Base-by-base conservation (phyloP, 2,888 invertebrate genomes). In the Chymomyza procnemis region DNA sequence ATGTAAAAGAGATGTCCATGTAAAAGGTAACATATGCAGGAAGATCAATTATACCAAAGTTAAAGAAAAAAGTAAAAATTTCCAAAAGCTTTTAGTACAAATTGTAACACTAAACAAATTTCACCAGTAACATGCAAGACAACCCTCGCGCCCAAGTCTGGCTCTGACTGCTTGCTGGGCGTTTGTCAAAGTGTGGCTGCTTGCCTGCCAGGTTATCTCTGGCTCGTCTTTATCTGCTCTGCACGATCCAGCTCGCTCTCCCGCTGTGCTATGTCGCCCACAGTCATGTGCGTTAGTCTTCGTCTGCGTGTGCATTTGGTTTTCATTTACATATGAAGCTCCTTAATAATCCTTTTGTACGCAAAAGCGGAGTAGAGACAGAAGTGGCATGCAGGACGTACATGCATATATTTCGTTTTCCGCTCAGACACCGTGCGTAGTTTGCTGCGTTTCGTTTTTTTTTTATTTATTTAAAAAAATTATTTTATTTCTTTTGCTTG, bases 291-390 rank as follows among this genome's bases (percentile, higher is more conserved):
- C 71, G 79, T 71, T 72, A 72, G 81, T 77, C 26, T 26, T 26
- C 80, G 54, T 16, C 52, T 77, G 75, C 84, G 86, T 87, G 87
- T 84, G 83, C 83, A 84, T 84, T 84, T 84, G 88, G 84, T 84
- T 84, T 84, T 85, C 83, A 84, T 84, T 84, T 84, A 84, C 83
- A 84, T 84, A 84, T 84, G 87, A 87, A 87, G 83, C 88, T 84
- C 87, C 83, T 84, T 84, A 84, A 84, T 87, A 84, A 84, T 84
- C 83, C 83, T 84, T 87, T 84, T 83, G 83, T 83, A 87, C 87
- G 76, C 85, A 80, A 34, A 19, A 64, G 19, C 19, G 54, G 19
- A 21, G 64, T 69, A 69, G 71, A 9, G 34, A 9, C 22, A 6
- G 57, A 65, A 73, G 54, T 59, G 50, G 50, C 54, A 6, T 19